phyloP scores from a whole-genome alignment of 1,140 invertebrate species.

The Hycleus cichorii region DNA sequence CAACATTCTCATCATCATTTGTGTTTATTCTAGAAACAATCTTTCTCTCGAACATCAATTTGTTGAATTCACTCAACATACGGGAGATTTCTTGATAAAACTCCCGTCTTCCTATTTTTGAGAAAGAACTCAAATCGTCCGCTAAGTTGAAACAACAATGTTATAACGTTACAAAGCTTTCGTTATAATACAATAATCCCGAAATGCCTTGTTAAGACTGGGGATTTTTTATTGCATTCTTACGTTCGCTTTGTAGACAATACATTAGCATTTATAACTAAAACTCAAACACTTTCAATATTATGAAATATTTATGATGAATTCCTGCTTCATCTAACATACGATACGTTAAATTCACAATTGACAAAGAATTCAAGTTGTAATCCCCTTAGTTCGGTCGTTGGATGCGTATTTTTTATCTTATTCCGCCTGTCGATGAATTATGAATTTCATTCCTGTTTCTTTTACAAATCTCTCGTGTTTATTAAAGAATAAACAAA shows the following conservation, averaged over 20 bases:
- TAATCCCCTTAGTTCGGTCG: slow-evolving; percentile 14
- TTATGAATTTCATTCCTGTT: slow-evolving; percentile 10
- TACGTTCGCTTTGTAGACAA: slow-evolving; percentile 5
- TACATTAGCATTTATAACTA: slow-evolving; percentile 24
- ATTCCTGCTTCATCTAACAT: slow-evolving; percentile 22
- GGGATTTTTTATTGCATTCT: slow-evolving; percentile 5
- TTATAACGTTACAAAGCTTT: slow-evolving; percentile 1
- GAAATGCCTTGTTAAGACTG: slow-evolving; percentile 1
- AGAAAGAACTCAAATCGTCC: slow-evolving; percentile 1
- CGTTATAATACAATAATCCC: slow-evolving; percentile 4
- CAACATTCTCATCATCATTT: slow-evolving; percentile 5
- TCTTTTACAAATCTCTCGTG: background rate
- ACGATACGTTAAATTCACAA: background rate
- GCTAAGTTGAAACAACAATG: slow-evolving; percentile 1
- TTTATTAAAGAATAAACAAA: too few relatives aligned
- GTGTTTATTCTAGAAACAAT: slow-evolving; percentile 12
- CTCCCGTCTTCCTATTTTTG: slow-evolving; percentile 3
- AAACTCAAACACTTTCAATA: slow-evolving; percentile 23
- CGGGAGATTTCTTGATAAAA: background rate
- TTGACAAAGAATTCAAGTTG: slow-evolving; percentile 9
- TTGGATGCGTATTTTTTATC: slow-evolving; percentile 5
- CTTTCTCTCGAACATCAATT: slow-evolving; percentile 9
- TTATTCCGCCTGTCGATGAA: slow-evolving; percentile 12
- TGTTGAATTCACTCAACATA: too few relatives aligned
- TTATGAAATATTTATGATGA: slow-evolving; percentile 23